phyloP scores from a whole-genome alignment of 2,113 vertebrate genomes.

The Ictalurus punctatus region DNA sequence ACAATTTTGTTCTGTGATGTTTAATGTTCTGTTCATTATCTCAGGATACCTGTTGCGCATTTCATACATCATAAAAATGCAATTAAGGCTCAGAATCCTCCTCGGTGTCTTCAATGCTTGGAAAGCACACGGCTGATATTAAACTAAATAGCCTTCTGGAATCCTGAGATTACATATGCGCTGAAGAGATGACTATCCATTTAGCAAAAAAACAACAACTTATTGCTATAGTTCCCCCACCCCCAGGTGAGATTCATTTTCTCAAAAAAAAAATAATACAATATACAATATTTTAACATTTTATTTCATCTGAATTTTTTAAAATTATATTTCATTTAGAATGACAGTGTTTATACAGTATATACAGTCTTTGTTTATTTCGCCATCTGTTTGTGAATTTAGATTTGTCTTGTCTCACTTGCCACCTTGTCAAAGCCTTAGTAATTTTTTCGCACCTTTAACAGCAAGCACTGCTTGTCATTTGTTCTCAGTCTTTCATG shows the following conservation, averaged over 20 bases:
- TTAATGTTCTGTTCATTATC: constrained; percentile 8
- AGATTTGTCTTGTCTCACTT: not conserved
- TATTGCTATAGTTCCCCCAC: not conserved
- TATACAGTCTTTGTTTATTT: not conserved
- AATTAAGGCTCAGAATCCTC: not conserved
- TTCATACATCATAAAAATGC: constrained; percentile 2
- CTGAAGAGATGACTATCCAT: not conserved
- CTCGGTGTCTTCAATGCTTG: not conserved
- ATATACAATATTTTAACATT: not conserved
- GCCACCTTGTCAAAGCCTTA: no score
- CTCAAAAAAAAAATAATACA: not conserved
- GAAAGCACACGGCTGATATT: not conserved
- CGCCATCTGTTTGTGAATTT: no score
- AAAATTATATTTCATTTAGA: not conserved
- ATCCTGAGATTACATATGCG: not conserved
- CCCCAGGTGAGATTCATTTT: not conserved
- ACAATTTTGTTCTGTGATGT: not conserved
- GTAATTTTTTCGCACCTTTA: not conserved
- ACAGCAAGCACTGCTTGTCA: not conserved
- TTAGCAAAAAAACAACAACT: not conserved
- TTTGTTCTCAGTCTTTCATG: not conserved
- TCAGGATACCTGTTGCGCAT: not conserved
- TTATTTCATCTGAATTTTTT: not conserved
- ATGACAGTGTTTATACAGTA: not conserved
- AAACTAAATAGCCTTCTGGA: not conserved